Percentiles rank a stretch among this genome's conserved stretches.
phyloP scores from a whole-genome alignment of 1,140 invertebrate species.

The Aculops lycopersici region DNA sequence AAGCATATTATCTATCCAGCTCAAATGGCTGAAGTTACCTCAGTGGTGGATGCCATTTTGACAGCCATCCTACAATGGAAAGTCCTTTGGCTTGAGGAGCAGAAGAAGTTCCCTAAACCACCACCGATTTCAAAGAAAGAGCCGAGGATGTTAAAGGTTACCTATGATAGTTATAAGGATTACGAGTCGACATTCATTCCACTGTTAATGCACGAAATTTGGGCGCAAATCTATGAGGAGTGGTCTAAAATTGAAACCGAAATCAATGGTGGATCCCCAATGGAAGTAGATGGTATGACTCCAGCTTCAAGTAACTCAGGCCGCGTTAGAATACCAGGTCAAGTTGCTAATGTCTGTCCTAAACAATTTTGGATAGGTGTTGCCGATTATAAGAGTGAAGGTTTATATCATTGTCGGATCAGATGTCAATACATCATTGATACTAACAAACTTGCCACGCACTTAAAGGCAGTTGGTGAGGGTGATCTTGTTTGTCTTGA shows the following conservation, averaged over 20 bases:
- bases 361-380: conserved; percentile 2
- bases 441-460: background rate
- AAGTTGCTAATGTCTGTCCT: background rate
- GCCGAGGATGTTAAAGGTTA: background rate
- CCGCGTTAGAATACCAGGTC: background rate
- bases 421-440: background rate
- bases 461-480: background rate
- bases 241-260: no score
- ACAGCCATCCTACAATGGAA: background rate
- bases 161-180: background rate
- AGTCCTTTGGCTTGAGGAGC: background rate
- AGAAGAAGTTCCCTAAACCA: background rate
- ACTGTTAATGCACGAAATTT: conserved; percentile 4
- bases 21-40: no score
- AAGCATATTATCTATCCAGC: no score
- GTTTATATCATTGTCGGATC: background rate
- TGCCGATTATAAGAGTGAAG: background rate
- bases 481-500: conserved; percentile 2
- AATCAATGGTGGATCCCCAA: background rate
- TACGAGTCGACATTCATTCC: conserved; percentile 1
- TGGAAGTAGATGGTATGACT: no score
- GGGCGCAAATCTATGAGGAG: conserved; percentile 1
- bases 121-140: background rate
- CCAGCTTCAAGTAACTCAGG: no score
- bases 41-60: background rate